phyloP scores from a whole-genome alignment of 2,797 vertebrate species.

The Petrocephalus schoutedeni region DNA sequence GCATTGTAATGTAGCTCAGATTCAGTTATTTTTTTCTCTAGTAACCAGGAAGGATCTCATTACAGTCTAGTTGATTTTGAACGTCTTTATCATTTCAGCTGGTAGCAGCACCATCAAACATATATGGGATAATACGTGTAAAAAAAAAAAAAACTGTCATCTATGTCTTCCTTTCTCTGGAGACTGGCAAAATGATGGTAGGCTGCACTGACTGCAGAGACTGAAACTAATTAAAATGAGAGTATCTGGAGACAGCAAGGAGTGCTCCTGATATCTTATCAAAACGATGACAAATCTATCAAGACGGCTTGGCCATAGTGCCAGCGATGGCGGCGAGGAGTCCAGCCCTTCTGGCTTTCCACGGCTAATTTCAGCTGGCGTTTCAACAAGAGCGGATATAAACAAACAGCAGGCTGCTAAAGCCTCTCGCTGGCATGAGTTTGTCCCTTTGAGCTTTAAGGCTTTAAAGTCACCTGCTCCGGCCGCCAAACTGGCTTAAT shows the following conservation, averaged over 20 bases:
- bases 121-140: background rate
- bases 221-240: background rate
- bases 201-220: background rate
- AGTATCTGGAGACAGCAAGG: background rate
- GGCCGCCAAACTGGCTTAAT: background rate
- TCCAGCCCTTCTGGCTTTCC: background rate
- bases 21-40: background rate
- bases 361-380: slow-evolving; percentile 4
- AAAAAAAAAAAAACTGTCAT: background rate
- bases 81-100: background rate
- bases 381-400: background rate
- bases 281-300: slow-evolving; percentile 7
- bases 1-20: background rate
- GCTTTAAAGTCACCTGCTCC: background rate
- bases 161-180: background rate
- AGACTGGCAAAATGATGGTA: background rate
- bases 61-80: background rate
- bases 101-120: background rate
- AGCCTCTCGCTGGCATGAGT: background rate
- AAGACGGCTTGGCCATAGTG: background rate
- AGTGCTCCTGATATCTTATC: background rate
- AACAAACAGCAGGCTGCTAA: slow-evolving; percentile 1
- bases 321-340: background rate
- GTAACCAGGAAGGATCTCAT: background rate
- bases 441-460: slow-evolving; percentile 19